Conservation (phyloP, 2,888 invertebrate species). For the Eilema depressum region DNA sequence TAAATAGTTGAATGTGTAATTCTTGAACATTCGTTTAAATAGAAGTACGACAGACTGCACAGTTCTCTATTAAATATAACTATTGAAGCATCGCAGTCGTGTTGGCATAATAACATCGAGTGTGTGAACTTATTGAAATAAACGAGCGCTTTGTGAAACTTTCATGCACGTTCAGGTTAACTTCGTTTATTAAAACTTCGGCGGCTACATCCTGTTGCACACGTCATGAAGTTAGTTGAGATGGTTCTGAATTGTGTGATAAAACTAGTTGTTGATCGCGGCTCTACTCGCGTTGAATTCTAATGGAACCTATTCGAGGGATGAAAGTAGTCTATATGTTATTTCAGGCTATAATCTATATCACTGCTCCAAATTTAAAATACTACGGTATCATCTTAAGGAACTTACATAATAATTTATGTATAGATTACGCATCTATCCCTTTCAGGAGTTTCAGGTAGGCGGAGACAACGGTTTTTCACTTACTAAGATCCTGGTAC, state of each 20-base stretch:
- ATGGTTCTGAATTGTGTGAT: conserved; percentile 9
- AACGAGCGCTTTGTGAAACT: conserved; percentile 66
- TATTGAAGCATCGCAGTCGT: not conserved
- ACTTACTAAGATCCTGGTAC: too few species aligned
- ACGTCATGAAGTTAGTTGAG: conserved; percentile 21
- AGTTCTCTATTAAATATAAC: not conserved
- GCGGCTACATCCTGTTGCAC: conserved; percentile 21
- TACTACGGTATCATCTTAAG: too few species aligned
- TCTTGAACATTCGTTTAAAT: not conserved
- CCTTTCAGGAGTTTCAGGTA: too few species aligned
- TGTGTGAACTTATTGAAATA: conserved; percentile 54
- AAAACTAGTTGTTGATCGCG: not conserved
- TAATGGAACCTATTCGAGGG: not conserved
- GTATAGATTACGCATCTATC: too few species aligned
- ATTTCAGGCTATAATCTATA: too few species aligned
- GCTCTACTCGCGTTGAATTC: not conserved
- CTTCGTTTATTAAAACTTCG: conserved; percentile 29
- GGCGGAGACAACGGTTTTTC: too few species aligned
- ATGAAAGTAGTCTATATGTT: too few species aligned
- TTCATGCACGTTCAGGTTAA: conserved; percentile 57
- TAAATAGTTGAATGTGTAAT: not conserved
- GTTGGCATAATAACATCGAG: not conserved
- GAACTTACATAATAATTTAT: too few species aligned
- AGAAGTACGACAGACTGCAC: not conserved
- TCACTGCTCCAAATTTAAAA: too few species aligned